Evolutionary conservation across 2,113 vertebrate genomes (phyloP).

Genomic region (Crypturellus undulatus): DNA sequence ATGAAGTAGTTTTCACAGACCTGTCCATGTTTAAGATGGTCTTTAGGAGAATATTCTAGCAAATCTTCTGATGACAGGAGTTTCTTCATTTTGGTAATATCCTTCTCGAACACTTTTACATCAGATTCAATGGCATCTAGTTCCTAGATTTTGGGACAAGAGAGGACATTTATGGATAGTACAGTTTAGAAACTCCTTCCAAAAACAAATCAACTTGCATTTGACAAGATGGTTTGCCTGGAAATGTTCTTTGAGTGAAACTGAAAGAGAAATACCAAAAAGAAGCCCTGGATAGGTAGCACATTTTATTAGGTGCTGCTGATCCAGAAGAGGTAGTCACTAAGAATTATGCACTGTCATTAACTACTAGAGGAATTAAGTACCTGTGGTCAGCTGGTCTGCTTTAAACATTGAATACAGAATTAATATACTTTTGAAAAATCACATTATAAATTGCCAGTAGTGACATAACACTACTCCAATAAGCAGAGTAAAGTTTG

Average conservation of each 20-base stretch:
- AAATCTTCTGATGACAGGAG: constrained; percentile 86
- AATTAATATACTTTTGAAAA: neutral
- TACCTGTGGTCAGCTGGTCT: neutral
- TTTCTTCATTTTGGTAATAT: constrained; percentile 83
- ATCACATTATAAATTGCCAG: neutral
- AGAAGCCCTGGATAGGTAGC: neutral
- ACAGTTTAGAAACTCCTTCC: neutral
- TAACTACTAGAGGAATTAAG: neutral
- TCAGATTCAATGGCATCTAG: constrained; percentile 88
- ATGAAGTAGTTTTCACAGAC: constrained; percentile 64
- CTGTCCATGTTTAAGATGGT: constrained; percentile 85
- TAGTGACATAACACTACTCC: neutral
- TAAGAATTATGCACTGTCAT: neutral
- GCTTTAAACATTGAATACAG: neutral
- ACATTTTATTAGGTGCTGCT: neutral
- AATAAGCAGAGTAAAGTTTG: neutral
- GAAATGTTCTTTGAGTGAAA: neutral
- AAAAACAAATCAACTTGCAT: neutral
- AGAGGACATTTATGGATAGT: neutral
- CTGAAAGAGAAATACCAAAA: neutral
- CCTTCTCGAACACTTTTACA: constrained; percentile 86
- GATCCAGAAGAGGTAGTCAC: neutral
- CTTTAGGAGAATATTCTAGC: constrained; percentile 83
- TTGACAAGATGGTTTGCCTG: neutral
- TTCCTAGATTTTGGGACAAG: constrained; percentile 81